phyloP scores from a whole-genome alignment of 2,797 vertebrate genomes.

The Parambassis ranga region DNA sequence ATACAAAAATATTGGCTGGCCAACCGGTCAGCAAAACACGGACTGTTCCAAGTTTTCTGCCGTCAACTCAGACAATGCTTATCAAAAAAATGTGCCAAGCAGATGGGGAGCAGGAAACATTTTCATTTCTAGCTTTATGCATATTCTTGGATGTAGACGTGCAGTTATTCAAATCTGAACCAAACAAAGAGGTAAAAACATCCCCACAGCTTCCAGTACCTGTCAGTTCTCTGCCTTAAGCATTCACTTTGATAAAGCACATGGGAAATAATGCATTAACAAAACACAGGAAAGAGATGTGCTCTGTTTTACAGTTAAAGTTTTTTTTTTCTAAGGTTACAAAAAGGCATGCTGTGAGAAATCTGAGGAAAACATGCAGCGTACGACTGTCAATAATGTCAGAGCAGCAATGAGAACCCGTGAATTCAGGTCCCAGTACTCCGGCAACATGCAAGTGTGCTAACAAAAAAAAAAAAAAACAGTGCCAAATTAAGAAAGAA shows the following conservation, averaged over 20 bases:
- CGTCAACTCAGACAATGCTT: slow-evolving; percentile 27
- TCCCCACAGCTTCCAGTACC: slow-evolving; percentile 44
- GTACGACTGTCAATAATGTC: slow-evolving; percentile 33
- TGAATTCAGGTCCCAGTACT: slow-evolving; percentile 15
- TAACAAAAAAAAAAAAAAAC: not conserved
- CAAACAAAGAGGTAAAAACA: slow-evolving; percentile 45
- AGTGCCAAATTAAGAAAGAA: not conserved
- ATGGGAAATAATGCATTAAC: slow-evolving; percentile 38
- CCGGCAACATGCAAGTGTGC: no score
- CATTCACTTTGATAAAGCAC: slow-evolving; percentile 61
- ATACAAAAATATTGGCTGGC: slow-evolving; percentile 1
- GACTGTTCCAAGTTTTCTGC: slow-evolving; percentile 5
- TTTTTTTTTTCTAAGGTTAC: slow-evolving; percentile 19
- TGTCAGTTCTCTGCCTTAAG: slow-evolving; percentile 46
- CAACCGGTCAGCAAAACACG: slow-evolving; percentile 15
- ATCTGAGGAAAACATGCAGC: not conserved
- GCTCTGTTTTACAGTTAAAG: slow-evolving; percentile 4
- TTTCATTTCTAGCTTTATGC: slow-evolving; percentile 39
- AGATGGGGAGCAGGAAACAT: slow-evolving; percentile 37
- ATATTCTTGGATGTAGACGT: slow-evolving; percentile 30
- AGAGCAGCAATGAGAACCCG: not conserved
- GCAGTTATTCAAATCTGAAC: slow-evolving; percentile 42
- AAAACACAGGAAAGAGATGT: slow-evolving; percentile 42
- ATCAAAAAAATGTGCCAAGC: slow-evolving; percentile 20
- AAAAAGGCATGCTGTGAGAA: slow-evolving; percentile 7